Evolutionary conservation across 2,797 vertebrate genomes (phyloP), one percentile per base, ranked within the genome.

Genomic region (Caiman crocodilus): DNA sequence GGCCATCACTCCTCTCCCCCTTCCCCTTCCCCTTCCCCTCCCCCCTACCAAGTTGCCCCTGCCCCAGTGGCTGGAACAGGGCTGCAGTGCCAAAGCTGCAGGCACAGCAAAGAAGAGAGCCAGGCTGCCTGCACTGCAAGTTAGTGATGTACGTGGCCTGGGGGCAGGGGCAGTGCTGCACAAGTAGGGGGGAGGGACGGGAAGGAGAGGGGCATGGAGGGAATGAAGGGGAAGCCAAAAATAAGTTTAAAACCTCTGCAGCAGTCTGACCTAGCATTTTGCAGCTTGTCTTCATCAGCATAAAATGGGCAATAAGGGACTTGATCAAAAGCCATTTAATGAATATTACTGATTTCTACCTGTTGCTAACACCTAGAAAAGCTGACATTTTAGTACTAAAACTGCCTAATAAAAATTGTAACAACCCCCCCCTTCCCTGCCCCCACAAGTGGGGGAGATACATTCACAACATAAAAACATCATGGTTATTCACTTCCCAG

Each of bases 381-480:
- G 6, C 16, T 35, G 6, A 4, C 18, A 21, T 32, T 56, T 32
- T 56, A 87, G 61, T 55, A 55, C 77, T 76, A 76, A 9, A 82
- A 76, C 32, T 78, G 83, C 81, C 32, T 60, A 28, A 15, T 50
- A 50, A 67, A 32, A 32, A 28, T 30, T 9, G 76, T 25, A 87
- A 61, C 20, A 84, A 58, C 26, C 73, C 32, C 32, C 32, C 32
- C 32, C 35, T 6, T 6, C 35, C 35, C 35, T 6, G 5, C 35
- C 35, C 35, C 35, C 35, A 13, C 17, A 88, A 28, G 6, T 55
- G 6, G 14, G 90, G 94, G 20, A 86, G 89, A 78, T 94, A 65
- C 20, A 26, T 90, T 89, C 25, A 82, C 30, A 80, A 78, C 11
- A 84, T 1, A 87, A 85, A 85, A 89, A n/a, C 82, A 80, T 5